Conservation (phyloP, 2,888 invertebrate species). For the Lycaena phlaeas region DNA sequence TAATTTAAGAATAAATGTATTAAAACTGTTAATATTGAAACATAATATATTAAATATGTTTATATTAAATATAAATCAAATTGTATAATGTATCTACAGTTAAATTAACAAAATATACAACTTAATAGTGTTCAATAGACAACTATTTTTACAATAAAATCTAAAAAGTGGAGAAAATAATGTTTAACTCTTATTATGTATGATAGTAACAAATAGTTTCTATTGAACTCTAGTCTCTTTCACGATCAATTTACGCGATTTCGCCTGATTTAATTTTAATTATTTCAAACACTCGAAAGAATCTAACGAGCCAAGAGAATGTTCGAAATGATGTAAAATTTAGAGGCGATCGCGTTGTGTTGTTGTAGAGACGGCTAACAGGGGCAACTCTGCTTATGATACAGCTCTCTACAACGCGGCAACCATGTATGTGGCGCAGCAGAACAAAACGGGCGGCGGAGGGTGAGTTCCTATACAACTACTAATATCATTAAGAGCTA, state of each 20-base stretch:
- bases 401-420: constrained; percentile 96
- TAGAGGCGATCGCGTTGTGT: constrained; percentile 23
- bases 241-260: constrained; percentile 6
- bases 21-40: no score
- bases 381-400: constrained; percentile 91
- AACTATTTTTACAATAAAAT: no score
- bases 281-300: background rate
- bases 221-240: background rate
- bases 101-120: no score
- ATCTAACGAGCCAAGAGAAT: background rate
- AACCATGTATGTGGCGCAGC: constrained; percentile 94
- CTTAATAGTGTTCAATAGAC: no score
- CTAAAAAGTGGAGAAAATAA: no score
- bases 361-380: constrained; percentile 68
- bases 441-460: constrained; percentile 70
- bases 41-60: no score
- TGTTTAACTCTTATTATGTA: no score
- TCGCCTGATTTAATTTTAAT: constrained; percentile 5
- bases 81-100: no score
- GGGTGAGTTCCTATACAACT: constrained; percentile 33
- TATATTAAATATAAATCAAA: no score
- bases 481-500: no score
- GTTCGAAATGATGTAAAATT: constrained; percentile 5
- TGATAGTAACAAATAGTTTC: no score
- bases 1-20: no score